Conservation (phyloP, 2,888 invertebrate genomes). For the Melangyna quadrimaculata region DNA sequence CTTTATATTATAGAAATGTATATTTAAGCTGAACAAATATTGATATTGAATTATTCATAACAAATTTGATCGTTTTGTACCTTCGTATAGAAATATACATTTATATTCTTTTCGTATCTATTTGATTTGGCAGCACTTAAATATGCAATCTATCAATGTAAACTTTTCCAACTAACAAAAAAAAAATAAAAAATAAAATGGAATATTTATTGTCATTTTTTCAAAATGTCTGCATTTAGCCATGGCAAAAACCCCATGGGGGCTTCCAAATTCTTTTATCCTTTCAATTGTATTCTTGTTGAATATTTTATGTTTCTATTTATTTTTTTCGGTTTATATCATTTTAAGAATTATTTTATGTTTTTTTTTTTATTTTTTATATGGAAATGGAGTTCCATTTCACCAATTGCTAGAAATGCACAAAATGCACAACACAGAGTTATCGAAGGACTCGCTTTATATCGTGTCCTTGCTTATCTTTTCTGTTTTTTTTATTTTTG, state of each 20-base stretch:
- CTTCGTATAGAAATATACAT: too few species aligned
- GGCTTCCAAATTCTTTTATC: constrained; percentile 17
- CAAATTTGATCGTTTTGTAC: constrained; percentile 40
- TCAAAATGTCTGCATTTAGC: constrained; percentile 20
- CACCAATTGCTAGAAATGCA: constrained; percentile 40
- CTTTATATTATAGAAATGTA: constrained; percentile 35
- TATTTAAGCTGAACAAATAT: constrained; percentile 61
- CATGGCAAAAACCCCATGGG: constrained; percentile 15
- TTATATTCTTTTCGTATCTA: background rate
- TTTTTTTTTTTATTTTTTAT: background rate
- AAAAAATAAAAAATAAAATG: background rate
- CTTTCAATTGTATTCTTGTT: constrained; percentile 11
- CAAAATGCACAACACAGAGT: constrained; percentile 33
- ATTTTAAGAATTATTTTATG: constrained; percentile 6
- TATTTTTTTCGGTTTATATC: background rate
- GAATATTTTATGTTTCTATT: constrained; percentile 1
- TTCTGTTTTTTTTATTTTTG: constrained; percentile 5
- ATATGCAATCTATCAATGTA: constrained; percentile 54
- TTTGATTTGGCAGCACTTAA: constrained; percentile 51
- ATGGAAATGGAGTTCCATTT: constrained; percentile 8
- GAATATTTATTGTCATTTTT: background rate
- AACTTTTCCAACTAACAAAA: background rate
- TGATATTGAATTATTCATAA: constrained; percentile 66
- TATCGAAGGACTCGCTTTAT: constrained; percentile 34
- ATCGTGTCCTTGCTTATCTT: constrained; percentile 17